These are phyloP conservation scores for Parambassis ranga DNA, from an alignment of 2,797 vertebrate species.

Conservation along the genomic window DNA sequence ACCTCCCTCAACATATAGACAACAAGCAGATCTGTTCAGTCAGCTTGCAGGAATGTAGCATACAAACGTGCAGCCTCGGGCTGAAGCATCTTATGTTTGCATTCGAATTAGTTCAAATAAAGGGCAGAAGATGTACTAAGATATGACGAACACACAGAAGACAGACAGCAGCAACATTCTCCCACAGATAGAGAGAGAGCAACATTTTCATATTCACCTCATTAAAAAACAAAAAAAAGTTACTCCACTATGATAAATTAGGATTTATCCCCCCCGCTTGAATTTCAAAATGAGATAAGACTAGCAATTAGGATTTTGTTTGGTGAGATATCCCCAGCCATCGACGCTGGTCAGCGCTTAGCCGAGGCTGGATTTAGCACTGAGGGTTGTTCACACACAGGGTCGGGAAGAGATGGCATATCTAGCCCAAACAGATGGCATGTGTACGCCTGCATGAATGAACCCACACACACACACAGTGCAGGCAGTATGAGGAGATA, in stretches of 20 bases:
- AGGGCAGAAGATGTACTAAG: background rate
- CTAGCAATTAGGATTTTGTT: conserved; percentile 45
- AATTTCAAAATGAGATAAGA: conserved; percentile 47
- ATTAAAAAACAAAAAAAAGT: too few species aligned
- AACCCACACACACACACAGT: conserved; percentile 13
- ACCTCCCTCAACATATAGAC: background rate
- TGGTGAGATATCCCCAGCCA: conserved; percentile 20
- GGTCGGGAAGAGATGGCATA: conserved; percentile 59
- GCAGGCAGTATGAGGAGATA: conserved; percentile 19
- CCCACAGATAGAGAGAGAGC: background rate
- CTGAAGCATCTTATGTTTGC: conserved; percentile 5
- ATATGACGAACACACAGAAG: too few species aligned
- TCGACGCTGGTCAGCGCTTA: conserved; percentile 30
- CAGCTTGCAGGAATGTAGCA: background rate
- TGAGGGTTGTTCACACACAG: conserved; percentile 44
- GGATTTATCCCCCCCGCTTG: conserved; percentile 33
- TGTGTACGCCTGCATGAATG: conserved; percentile 57
- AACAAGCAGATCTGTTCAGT: conserved; percentile 7
- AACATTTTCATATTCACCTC: background rate
- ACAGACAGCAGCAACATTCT: too few species aligned
- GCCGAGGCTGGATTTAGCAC: conserved; percentile 13
- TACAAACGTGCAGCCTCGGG: background rate
- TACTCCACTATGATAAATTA: conserved; percentile 14
- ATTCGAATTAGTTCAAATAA: conserved; percentile 8
- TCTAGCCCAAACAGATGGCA: conserved; percentile 74